phyloP scores from a whole-genome alignment of 1,140 invertebrate species.

The Drosophila parvula region DNA sequence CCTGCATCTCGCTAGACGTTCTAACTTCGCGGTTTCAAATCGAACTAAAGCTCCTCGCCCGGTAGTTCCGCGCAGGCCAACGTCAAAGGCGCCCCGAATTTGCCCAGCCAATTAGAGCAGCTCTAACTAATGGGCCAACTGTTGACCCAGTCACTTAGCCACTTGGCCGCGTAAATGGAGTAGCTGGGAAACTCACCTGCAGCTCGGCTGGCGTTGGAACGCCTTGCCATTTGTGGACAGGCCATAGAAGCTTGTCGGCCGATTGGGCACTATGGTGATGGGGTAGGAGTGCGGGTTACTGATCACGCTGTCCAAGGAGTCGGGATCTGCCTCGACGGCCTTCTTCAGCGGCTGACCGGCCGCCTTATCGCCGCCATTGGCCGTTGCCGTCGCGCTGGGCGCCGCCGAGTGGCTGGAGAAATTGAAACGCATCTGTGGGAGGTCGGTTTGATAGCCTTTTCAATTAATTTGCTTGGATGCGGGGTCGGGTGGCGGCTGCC shows the following conservation, averaged over 20 bases:
- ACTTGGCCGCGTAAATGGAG: constrained; percentile 31
- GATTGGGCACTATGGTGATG: constrained; percentile 81
- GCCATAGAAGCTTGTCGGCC: constrained; percentile 74
- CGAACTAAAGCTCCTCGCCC: constrained; percentile 45
- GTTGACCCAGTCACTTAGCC: constrained; percentile 61
- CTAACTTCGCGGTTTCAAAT: constrained; percentile 40
- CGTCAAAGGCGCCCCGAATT: constrained; percentile 39
- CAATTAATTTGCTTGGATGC: constrained; percentile 30
- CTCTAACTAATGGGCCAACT: constrained; percentile 49
- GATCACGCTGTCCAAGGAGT: constrained; percentile 82
- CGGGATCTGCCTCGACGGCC: constrained; percentile 76
- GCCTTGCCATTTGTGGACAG: constrained; percentile 60
- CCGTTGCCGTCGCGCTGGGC: constrained; percentile 21
- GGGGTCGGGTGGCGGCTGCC: constrained; percentile 8
- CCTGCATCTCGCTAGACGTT: constrained; percentile 64
- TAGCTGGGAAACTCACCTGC: constrained; percentile 66
- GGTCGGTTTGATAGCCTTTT: constrained; percentile 35
- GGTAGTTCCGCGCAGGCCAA: constrained; percentile 39
- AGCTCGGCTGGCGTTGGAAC: constrained; percentile 72
- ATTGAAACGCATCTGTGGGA: constrained; percentile 72
- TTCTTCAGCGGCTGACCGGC: constrained; percentile 62
- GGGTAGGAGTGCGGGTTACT: constrained; percentile 82
- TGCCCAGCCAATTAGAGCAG: constrained; percentile 57
- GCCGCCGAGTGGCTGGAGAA: constrained; percentile 62
- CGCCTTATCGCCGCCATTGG: constrained; percentile 50